phyloP scores from a whole-genome alignment of 2,888 invertebrate genomes.

The Hypsopygia costalis region DNA sequence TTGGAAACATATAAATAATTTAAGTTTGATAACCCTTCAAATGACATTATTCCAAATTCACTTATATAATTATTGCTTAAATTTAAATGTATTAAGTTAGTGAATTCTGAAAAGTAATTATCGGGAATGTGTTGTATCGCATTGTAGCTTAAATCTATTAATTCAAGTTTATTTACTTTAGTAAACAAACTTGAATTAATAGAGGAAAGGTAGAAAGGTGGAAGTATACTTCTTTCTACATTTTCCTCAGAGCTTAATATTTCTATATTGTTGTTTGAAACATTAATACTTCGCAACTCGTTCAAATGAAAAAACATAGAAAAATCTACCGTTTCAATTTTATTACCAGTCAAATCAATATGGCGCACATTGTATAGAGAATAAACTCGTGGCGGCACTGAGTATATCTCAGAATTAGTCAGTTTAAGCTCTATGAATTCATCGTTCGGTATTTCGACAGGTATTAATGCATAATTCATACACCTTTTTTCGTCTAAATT shows the following conservation, averaged over 20 bases:
- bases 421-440: not conserved
- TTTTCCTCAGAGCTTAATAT: not conserved
- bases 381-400: not conserved
- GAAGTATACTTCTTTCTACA: no score
- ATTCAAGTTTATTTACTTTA: not conserved
- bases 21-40: slow-evolving; percentile 1
- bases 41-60: slow-evolving; percentile 10
- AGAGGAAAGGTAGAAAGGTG: no score
- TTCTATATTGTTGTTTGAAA: slow-evolving; percentile 12
- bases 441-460: not conserved
- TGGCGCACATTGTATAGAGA: not conserved
- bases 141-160: slow-evolving; percentile 19
- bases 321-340: not conserved
- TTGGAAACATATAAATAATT: no score
- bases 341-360: not conserved
- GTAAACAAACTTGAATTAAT: not conserved
- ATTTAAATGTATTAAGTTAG: slow-evolving; percentile 14
- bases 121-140: slow-evolving; percentile 14
- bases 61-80: slow-evolving; percentile 10
- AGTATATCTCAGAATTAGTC: not conserved
- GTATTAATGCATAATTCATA: not conserved
- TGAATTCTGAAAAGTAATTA: slow-evolving; percentile 13
- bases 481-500: no score
- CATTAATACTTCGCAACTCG: not conserved
- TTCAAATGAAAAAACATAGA: not conserved